Base-by-base conservation (phyloP, 1,140 invertebrate species). In the Aethina tumida region DNA sequence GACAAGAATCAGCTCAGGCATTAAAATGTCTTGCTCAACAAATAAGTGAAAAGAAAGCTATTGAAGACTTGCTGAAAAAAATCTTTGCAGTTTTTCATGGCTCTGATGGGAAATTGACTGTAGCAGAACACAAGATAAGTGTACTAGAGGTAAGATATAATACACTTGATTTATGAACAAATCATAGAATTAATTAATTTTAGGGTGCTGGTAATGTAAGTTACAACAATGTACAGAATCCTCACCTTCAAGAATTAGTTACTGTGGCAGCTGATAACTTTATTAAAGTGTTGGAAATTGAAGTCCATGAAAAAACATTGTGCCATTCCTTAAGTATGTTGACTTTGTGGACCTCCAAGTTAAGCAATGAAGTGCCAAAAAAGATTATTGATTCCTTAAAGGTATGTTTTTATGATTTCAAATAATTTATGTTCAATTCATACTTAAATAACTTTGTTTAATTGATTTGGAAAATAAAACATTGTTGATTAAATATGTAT, bases 241-340 rank as follows among this genome's bases (percentile, higher is more conserved):
- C 67, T 4, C 67, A 74, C 31, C 56, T 75, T 0, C 63, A 73
- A 41, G 60, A 66, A 41, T 62, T 93, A 35, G 73, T 79, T 30
- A 62, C 70, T 31, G 68, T 64, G 17, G 77, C 79, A 3, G 66
- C 73, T 2, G 69, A 77, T 21, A 69, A 81, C 39, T 83, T 90
- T 54, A 67, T 83, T 9, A 82, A 84, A 55, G 74, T 90, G 13
- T 66, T 96, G 13, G 84, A 92, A 56, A 73, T 73, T 19, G 93
- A 97, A 72, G 84, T 87, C 31, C 90, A 96, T 62, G 93, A 97
- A 65, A 89, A 88, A 50, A 92, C 88, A 2, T 61, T 95, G 15
- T 75, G 85, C 41, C 76, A 80, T 49, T 77, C 83, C 3, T 65
- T 95, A 5, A 77, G 86, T 47, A 81, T 83, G 73, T 73, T 94